Evolutionary conservation across 2,113 vertebrate genomes (phyloP).

Genomic region (Fregetta grallaria): DNA sequence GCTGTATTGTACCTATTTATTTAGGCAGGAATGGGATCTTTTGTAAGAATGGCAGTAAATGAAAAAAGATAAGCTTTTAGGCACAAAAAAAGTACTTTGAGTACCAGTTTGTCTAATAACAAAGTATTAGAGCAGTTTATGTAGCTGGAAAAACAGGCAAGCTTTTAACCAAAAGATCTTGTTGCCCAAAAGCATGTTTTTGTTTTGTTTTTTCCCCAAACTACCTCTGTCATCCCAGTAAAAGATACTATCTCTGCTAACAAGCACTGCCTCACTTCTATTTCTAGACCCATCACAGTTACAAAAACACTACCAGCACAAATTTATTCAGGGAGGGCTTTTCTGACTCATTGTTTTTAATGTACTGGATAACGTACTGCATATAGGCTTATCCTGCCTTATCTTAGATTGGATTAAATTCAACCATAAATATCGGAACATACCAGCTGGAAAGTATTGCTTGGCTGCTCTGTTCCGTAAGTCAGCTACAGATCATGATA

Average conservation of each 20-base stretch:
- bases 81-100: neutral
- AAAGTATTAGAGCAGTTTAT: neutral
- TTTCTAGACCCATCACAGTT: slow-evolving; percentile 9
- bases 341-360: slow-evolving; percentile 38
- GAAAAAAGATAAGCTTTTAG: neutral
- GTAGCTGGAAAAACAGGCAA: neutral
- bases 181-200: neutral
- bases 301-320: slow-evolving; percentile 5
- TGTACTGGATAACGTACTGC: neutral
- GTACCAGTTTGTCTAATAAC: neutral
- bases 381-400: neutral
- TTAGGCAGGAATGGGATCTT: neutral
- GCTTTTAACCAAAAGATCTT: neutral
- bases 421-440: neutral
- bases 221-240: neutral
- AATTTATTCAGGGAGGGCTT: slow-evolving; percentile 9
- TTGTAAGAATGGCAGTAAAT: neutral
- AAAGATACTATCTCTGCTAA: neutral
- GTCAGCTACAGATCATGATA: neutral
- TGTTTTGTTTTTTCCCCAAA: neutral
- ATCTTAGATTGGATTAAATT: slow-evolving; percentile 30
- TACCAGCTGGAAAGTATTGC: neutral
- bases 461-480: neutral
- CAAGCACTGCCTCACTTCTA: neutral
- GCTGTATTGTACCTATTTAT: neutral